These are phyloP conservation scores for Polietes domitor DNA, from an alignment of 2,888 invertebrate genomes.

Conservation along the genomic window DNA sequence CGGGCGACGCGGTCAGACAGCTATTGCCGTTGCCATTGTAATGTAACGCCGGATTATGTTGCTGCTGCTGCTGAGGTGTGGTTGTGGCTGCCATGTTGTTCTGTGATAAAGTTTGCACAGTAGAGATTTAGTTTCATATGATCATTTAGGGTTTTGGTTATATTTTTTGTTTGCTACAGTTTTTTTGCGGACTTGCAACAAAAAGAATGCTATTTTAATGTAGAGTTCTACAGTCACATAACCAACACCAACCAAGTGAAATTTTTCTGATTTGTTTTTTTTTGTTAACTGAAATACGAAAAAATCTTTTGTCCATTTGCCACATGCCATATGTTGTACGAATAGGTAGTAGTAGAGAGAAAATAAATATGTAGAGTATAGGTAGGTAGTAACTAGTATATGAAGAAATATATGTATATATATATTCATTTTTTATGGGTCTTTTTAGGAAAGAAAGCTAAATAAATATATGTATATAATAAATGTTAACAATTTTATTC, in stretches of 20 bases:
- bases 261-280: slow-evolving; percentile 13
- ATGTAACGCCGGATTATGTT: slow-evolving; percentile 58
- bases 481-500: neutral
- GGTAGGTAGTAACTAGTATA: neutral
- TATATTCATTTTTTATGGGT: neutral
- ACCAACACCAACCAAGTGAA: slow-evolving; percentile 64
- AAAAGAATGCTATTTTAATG: slow-evolving; percentile 49
- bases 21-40: slow-evolving; percentile 58
- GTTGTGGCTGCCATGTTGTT: slow-evolving; percentile 69
- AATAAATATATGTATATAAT: neutral
- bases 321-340: slow-evolving; percentile 53
- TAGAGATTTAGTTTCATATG: slow-evolving; percentile 50
- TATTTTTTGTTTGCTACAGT: slow-evolving; percentile 39
- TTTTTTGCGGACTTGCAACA: slow-evolving; percentile 40
- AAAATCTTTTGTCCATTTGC: slow-evolving; percentile 38
- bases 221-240: slow-evolving; percentile 44
- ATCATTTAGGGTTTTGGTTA: slow-evolving; percentile 11
- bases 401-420: neutral
- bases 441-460: neutral
- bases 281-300: slow-evolving; percentile 24
- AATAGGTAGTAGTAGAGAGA: neutral
- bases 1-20: slow-evolving; percentile 69
- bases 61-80: slow-evolving; percentile 66
- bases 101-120: slow-evolving; percentile 67
- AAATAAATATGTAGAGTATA: neutral